Percentiles rank a stretch among this genome's conserved stretches.
Conservation (phyloP, 2,113 vertebrate genomes). For the Crotalus helleri region DNA sequence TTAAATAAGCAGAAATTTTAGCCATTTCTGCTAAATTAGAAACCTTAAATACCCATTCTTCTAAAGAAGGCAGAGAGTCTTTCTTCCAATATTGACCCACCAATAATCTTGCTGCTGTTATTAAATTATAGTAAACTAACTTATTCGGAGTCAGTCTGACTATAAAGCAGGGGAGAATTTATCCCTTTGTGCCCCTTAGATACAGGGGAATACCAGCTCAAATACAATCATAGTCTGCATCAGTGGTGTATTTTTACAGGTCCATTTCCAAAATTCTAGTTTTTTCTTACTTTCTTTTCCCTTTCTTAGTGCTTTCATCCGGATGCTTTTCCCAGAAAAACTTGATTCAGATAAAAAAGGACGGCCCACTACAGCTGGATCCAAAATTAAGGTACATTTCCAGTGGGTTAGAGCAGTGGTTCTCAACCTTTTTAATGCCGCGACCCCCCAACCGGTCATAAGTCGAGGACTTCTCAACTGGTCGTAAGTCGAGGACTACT, state of each 20-base stretch:
- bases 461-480: no score
- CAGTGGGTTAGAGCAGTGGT: no score
- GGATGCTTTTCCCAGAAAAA: constrained; percentile 90
- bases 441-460: no score
- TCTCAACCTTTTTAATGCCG: no score
- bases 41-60: no score
- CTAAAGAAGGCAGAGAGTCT: no score
- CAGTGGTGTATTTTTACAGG: neutral
- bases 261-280: neutral
- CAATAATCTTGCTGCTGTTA: no score
- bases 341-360: constrained; percentile 91
- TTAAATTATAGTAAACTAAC: neutral
- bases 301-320: constrained; percentile 78
- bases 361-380: constrained; percentile 83
- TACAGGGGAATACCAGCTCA: neutral
- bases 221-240: neutral
- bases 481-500: no score
- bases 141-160: neutral
- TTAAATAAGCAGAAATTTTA: no score
- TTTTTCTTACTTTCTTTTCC: constrained; percentile 5
- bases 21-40: no score
- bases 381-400: constrained; percentile 92
- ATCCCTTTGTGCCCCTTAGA: neutral
- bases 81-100: no score
- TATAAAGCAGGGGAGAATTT: no score